A percentile compares a stretch with the other conserved stretches of the same genome.
Evolutionary conservation across 2,888 invertebrate genomes (phyloP).

Genomic region (Pelosia muscerda): DNA sequence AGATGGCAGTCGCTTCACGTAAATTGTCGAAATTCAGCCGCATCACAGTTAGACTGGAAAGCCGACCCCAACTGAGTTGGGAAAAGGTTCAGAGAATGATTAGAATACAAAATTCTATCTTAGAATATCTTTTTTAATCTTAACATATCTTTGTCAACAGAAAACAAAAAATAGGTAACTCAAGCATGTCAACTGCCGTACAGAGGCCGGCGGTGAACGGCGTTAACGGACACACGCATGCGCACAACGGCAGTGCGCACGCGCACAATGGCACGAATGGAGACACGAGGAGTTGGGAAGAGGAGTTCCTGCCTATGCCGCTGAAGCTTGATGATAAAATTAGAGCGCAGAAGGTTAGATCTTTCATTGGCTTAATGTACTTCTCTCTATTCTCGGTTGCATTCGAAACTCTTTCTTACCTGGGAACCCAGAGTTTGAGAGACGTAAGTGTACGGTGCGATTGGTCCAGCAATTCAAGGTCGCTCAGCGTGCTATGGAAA

Average conservation of each 20-base stretch:
- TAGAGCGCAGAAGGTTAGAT: slow-evolving; percentile 73
- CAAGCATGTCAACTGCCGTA: slow-evolving; percentile 63
- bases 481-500: too few species aligned
- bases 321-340: slow-evolving; percentile 70
- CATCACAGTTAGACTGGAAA: too few species aligned
- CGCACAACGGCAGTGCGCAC: slow-evolving; percentile 28
- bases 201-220: slow-evolving; percentile 51
- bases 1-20: too few species aligned
- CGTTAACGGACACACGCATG: slow-evolving; percentile 47
- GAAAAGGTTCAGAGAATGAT: too few species aligned
- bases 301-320: slow-evolving; percentile 74
- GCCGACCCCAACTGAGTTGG: too few species aligned
- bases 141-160: slow-evolving; percentile 34
- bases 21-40: too few species aligned
- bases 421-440: too few species aligned
- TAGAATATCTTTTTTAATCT: neutral
- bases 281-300: slow-evolving; percentile 60
- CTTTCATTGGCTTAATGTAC: too few species aligned
- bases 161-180: slow-evolving; percentile 6
- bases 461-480: too few species aligned
- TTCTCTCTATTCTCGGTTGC: too few species aligned
- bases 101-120: neutral
- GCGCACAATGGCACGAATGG: slow-evolving; percentile 35
- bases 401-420: too few species aligned
- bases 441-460: too few species aligned